Evolutionary conservation across 37 sponge, comb jelly and placozoan genomes (phyloP).

Genomic region (Crambe crambe): DNA sequence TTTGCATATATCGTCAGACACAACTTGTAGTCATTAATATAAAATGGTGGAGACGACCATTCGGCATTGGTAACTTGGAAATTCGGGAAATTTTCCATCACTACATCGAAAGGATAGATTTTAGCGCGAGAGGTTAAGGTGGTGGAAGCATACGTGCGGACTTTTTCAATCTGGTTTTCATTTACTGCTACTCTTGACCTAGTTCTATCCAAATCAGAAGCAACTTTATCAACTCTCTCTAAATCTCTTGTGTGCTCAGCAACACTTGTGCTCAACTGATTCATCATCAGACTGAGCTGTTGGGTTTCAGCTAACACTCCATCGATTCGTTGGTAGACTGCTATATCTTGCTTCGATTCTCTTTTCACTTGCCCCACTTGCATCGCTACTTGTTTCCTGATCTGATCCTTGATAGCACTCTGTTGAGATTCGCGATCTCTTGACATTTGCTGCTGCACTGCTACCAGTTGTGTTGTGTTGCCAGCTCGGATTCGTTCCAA

Average conservation of each 20-base stretch:
- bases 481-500: no score
- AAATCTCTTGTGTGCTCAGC: neutral
- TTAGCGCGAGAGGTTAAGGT: neutral
- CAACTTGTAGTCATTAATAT: slow-evolving; percentile 18
- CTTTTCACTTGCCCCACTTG: neutral
- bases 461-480: neutral
- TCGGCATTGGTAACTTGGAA: neutral
- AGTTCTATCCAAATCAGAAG: no score
- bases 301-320: no score
- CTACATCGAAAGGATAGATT: neutral
- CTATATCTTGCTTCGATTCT: neutral
- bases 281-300: neutral
- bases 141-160: neutral
- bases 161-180: neutral
- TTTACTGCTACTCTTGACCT: no score
- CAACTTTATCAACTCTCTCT: neutral
- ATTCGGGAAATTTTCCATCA: neutral
- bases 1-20: slow-evolving; percentile 23
- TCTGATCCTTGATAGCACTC: no score
- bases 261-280: neutral
- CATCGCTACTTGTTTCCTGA: neutral
- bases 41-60: slow-evolving; percentile 3
- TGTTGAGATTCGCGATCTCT: neutral
- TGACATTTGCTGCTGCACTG: no score
- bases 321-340: no score